Conservation (phyloP, 2,888 invertebrate species). For the Cataglyphis altisquamis region DNA sequence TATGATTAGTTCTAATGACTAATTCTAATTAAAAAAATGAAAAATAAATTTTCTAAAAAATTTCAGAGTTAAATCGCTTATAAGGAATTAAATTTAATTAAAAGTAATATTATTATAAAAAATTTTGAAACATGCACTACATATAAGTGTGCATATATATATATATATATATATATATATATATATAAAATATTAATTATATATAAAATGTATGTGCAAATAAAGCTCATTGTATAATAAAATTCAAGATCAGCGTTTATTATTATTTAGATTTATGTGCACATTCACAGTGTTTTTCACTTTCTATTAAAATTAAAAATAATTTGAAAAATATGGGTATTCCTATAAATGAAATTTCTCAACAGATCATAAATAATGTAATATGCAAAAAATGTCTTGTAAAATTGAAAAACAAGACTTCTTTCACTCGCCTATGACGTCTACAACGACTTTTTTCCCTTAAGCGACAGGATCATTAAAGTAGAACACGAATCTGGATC, state of each 20-base stretch:
- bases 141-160: too few species aligned
- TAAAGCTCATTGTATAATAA: not conserved
- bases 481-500: constrained; percentile 7
- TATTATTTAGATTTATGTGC: not conserved
- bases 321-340: not conserved
- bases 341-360: not conserved
- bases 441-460: not conserved
- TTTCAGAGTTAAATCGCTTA: not conserved
- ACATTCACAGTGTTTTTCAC: not conserved
- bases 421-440: not conserved
- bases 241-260: not conserved
- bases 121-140: not conserved
- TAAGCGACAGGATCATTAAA: constrained; percentile 3
- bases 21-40: not conserved
- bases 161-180: not conserved
- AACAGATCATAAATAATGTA: not conserved
- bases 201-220: not conserved
- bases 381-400: not conserved
- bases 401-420: not conserved
- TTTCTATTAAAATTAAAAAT: not conserved
- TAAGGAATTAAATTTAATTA: not conserved
- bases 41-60: not conserved
- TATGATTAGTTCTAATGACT: not conserved
- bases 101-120: not conserved
- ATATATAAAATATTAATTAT: not conserved